Base-by-base conservation (phyloP, 2,888 invertebrate genomes). In the Boloria euphrosyne region DNA sequence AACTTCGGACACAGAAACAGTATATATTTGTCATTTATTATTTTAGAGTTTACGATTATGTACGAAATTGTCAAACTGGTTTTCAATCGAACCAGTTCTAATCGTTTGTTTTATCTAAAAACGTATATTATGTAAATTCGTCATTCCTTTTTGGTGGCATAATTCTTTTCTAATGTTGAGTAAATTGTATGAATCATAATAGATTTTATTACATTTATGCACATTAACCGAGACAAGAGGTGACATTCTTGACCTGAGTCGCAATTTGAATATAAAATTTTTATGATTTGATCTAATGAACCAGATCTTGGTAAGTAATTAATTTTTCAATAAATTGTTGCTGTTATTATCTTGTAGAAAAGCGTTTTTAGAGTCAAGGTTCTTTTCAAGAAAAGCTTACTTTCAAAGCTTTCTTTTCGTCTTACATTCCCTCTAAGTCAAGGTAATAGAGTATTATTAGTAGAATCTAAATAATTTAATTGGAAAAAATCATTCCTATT, bases 191-290 rank as follows among this genome's bases (percentile, higher is more conserved):
- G 81, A 85, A 74, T 85, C 84, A 83, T 74, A 78, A 75, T 74
- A 74, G 62, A 74, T 75, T 75, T 75, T 73, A 74, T 72, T 72
- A 66, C 62, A 65, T 57, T 69, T 63, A 72, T 72, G 74, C 69
- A 71, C 75, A 76, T 76, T 73, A 78, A 81, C 77, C 75, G 67
- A 80, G 81, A 78, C 75, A 67, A 53, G 75, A 78, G 81, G 78
- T 82, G 78, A 84, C 77, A 82, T 80, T 74, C 74, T 79, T 84
- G 81, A 85, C 81, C 84, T 73, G 65, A 72, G 78, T 75, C 77
- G 72, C 70, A 77, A 69, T 69, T 75, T 49, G 10, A 77, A 75
- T 59, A 59, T 53, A 49, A 27, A 38, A 57, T 47, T n/a, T 6
- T 55, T 16, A 38, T 47, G 17, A 62, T 57, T 51, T 55, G 62